Evolutionary conservation across 2,797 vertebrate genomes (phyloP).

Genomic region (Falco naumanni): DNA sequence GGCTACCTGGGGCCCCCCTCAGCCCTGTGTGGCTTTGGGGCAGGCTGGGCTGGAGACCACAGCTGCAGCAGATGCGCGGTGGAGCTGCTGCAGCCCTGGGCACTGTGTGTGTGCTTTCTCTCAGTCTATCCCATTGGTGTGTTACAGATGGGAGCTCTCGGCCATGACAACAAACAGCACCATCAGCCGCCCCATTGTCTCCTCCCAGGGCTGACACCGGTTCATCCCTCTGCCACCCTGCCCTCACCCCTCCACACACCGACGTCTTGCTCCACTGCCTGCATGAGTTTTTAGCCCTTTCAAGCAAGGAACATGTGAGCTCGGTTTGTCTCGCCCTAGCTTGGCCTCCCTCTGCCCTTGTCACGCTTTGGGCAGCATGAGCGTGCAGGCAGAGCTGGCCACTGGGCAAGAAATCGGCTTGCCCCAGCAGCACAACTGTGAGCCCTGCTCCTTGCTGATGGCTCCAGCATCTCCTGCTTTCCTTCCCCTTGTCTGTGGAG

Average conservation of each 20-base stretch:
- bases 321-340: not conserved
- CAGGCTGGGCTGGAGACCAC: not conserved
- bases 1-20: not conserved
- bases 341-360: not conserved
- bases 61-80: not conserved
- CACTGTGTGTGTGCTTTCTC: not conserved
- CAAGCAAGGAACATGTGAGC: slow-evolving; percentile 51
- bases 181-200: slow-evolving; percentile 97
- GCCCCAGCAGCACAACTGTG: not conserved
- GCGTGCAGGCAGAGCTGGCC: not conserved
- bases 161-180: slow-evolving; percentile 99
- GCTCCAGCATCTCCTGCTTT: not conserved
- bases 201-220: slow-evolving; percentile 88
- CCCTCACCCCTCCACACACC: slow-evolving; percentile 39
- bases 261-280: slow-evolving; percentile 54
- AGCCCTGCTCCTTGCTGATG: not conserved
- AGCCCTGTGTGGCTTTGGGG: not conserved
- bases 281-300: slow-evolving; percentile 69
- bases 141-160: slow-evolving; percentile 91
- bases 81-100: not conserved
- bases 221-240: slow-evolving; percentile 40
- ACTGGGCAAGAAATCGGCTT: not conserved
- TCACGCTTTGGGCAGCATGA: not conserved
- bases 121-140: not conserved
- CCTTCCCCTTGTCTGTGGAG: slow-evolving; percentile 21